phyloP scores from a whole-genome alignment of 2,113 vertebrate species.

The Ammospiza nelsoni region DNA sequence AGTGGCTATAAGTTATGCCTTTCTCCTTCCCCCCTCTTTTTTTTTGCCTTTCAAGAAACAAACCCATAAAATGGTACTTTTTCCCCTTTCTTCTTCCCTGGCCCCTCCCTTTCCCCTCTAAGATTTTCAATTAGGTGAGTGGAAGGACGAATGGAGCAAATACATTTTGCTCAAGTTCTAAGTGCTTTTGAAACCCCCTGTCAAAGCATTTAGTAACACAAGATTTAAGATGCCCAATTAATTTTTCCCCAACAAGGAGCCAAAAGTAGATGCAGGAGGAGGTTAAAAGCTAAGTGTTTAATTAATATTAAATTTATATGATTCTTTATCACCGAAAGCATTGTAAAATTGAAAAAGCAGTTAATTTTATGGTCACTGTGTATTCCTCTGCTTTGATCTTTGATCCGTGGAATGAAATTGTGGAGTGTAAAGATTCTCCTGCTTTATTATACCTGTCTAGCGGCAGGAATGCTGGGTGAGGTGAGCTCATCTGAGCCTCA shows the following conservation, averaged over 20 bases:
- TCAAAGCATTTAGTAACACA: conserved; percentile 75
- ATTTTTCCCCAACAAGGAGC: conserved; percentile 79
- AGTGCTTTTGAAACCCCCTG: conserved; percentile 77
- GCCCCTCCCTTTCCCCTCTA: not conserved
- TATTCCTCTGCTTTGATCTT: conserved; percentile 80
- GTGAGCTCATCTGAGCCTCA: not conserved
- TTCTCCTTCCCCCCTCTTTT: not conserved
- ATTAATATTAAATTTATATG: conserved; percentile 88
- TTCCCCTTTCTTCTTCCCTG: not conserved
- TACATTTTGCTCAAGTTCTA: conserved; percentile 69
- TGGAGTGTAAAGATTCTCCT: conserved; percentile 60
- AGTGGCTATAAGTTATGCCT: conserved; percentile 56
- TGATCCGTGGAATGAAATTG: conserved; percentile 77
- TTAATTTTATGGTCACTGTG: conserved; percentile 81
- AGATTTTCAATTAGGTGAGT: conserved; percentile 73
- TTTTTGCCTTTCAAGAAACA: conserved; percentile 39
- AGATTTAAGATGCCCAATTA: conserved; percentile 84
- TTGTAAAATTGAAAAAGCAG: conserved; percentile 83
- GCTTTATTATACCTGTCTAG: conserved; percentile 66
- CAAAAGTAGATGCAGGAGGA: conserved; percentile 80
- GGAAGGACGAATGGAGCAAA: conserved; percentile 58
- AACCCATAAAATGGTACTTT: conserved; percentile 59
- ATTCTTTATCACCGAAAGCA: conserved; percentile 81
- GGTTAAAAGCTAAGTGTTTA: conserved; percentile 86
- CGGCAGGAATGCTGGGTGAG: not conserved